Evolutionary conservation across 2,797 vertebrate genomes (phyloP).

Genomic region (Myotis findleyi): DNA sequence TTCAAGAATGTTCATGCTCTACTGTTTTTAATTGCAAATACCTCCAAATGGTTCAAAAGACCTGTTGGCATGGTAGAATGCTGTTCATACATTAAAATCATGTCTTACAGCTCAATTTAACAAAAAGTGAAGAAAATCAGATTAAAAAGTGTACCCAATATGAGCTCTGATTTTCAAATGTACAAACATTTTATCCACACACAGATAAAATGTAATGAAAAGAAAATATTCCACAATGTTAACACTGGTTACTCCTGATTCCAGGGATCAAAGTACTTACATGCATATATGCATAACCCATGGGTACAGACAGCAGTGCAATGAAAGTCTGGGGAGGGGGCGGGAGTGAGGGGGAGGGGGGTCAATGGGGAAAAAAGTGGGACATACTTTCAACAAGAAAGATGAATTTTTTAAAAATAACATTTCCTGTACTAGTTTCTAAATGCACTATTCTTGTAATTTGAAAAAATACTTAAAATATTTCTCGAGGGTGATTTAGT

Average conservation of each 20-base stretch:
- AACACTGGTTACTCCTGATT: slow-evolving; percentile 39
- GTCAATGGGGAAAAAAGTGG: too few species aligned
- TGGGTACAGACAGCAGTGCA: too few species aligned
- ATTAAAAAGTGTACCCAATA: neutral
- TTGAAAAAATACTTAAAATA: neutral
- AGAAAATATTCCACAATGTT: slow-evolving; percentile 64
- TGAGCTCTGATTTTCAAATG: neutral
- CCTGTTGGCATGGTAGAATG: neutral
- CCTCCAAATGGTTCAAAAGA: neutral
- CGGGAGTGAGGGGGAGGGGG: too few species aligned
- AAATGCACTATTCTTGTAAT: neutral
- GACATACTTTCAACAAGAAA: too few species aligned
- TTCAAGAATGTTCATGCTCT: neutral
- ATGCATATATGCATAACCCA: too few species aligned
- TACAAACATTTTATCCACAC: neutral
- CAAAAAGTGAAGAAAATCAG: neutral
- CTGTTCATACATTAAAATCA: neutral
- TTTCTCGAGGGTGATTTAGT: neutral
- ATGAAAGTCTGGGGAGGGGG: too few species aligned
- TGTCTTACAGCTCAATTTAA: neutral
- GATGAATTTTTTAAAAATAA: neutral
- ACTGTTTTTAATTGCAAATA: neutral
- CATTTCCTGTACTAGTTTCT: slow-evolving; percentile 29
- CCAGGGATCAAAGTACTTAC: neutral
- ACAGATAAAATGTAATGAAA: slow-evolving; percentile 37